Base-by-base conservation (phyloP, 2,888 invertebrate genomes). In the Sarcophaga rosellei region DNA sequence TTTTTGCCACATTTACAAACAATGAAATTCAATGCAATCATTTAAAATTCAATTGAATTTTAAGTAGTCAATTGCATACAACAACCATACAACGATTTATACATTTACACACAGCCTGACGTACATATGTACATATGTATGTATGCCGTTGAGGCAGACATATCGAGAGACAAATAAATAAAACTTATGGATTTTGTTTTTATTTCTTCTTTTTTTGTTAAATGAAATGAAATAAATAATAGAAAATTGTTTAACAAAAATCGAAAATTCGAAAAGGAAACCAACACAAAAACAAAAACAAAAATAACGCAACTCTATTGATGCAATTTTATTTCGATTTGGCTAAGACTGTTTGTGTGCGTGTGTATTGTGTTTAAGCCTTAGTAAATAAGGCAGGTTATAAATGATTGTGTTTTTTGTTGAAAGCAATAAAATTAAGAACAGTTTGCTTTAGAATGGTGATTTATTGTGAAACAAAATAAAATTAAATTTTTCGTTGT, bases 1-100 rank as follows among this genome's bases (percentile, higher is more conserved):
- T 83, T 80, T 84, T 74, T 68, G 68, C 73, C 20, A 53, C 61
- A 78, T 78, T 74, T 65, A 61, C 61, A 61, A 61, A 61, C 61
- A 61, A 74, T 65, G 57, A 59, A 74, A 65, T 53, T 63, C 79
- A 84, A 78, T 75, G 75, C 68, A 69, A 79, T 69, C 90, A 91
- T 90, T 92, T 91, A 91, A 92, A 91, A 92, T 92, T 92, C 91
- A 92, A 92, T 92, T 91, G 91, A 91, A 92, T 92, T 80, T 91
- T 90, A 92, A 92, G 89, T 91, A 90, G 91, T 91, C 91, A 92
- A 91, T 91, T 91, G 91, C 66, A 78, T 77, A 63, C 53, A 53
- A 53, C 5, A 53, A 53, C 5, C 53, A 53, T 15, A 35, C 35
- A 35, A 35, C 8, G 35, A 12, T 53, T 17, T 53, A 53, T 17